phyloP scores from a whole-genome alignment of 2,888 invertebrate genomes.

The Didymodactylos carnosus region DNA sequence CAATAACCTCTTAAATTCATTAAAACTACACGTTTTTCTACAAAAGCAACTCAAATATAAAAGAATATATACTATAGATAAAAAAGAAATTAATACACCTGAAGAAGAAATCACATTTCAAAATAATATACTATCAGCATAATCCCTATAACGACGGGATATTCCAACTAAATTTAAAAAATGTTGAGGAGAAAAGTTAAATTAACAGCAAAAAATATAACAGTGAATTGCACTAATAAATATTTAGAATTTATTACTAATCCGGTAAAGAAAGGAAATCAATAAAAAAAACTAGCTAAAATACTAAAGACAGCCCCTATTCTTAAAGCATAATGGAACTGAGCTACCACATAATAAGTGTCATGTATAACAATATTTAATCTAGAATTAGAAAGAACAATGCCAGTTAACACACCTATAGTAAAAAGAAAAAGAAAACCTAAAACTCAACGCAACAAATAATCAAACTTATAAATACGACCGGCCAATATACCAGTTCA shows the following conservation, averaged over 20 bases:
- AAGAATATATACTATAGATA: constrained; percentile 19
- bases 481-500: constrained; percentile 54
- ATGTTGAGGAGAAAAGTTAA: constrained; percentile 56
- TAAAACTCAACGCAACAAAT: constrained; percentile 3
- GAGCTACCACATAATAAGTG: constrained; percentile 39
- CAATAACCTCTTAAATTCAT: constrained; percentile 14
- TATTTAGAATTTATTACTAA: too few species aligned
- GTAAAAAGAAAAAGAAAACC: constrained; percentile 16
- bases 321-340: too few species aligned
- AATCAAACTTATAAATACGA: constrained; percentile 16
- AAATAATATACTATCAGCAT: too few species aligned
- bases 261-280: too few species aligned
- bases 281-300: constrained; percentile 19
- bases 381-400: constrained; percentile 49
- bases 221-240: too few species aligned
- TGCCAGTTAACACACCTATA: constrained; percentile 37
- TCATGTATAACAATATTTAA: constrained; percentile 55
- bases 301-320: too few species aligned
- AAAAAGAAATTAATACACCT: constrained; percentile 19
- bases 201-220: constrained; percentile 53
- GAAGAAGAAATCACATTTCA: constrained; percentile 33
- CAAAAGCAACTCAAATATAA: constrained; percentile 19
- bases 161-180: constrained; percentile 48
- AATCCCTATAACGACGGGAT: constrained; percentile 56
- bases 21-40: constrained; percentile 18